A percentile compares a stretch with the other conserved stretches of the same genome.
These are phyloP conservation scores for Drosophila bocqueti DNA, from an alignment of 1,140 invertebrate species.

Conservation along the genomic window DNA sequence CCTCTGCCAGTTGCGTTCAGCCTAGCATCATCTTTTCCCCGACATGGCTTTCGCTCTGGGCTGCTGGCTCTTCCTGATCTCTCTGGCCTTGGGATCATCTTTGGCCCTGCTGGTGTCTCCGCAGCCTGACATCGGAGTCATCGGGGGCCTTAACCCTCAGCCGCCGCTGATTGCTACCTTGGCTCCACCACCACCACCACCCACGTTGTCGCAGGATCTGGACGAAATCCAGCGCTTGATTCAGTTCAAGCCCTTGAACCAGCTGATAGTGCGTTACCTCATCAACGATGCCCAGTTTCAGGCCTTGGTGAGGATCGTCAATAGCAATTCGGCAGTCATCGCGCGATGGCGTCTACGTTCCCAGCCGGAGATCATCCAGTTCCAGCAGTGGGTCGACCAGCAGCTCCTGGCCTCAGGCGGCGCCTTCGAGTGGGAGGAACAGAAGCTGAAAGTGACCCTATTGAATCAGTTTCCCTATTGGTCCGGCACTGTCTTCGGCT, in stretches of 20 bases:
- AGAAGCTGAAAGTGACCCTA: conserved; percentile 55
- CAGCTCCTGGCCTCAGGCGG: conserved; percentile 63
- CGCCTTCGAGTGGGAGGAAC: conserved; percentile 62
- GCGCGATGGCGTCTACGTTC: conserved; percentile 64
- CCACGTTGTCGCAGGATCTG: conserved; percentile 66
- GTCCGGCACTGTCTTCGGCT: conserved; percentile 70
- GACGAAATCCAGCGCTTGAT: conserved; percentile 61
- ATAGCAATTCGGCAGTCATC: conserved; percentile 61
- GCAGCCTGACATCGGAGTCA: background rate
- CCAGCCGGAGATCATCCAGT: conserved; percentile 70
- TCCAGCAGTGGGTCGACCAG: conserved; percentile 66
- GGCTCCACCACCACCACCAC: conserved; percentile 43
- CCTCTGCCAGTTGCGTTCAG: background rate
- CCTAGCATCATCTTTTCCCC: conserved; percentile 24
- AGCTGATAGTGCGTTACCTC: conserved; percentile 68
- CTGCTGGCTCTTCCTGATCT: conserved; percentile 36
- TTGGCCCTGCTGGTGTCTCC: conserved; percentile 14
- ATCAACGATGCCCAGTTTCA: conserved; percentile 80
- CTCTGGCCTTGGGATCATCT: conserved; percentile 24
- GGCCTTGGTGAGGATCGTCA: conserved; percentile 67
- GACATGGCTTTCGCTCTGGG: conserved; percentile 27
- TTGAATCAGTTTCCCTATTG: conserved; percentile 71
- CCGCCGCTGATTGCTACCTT: conserved; percentile 8
- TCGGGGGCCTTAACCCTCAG: background rate
- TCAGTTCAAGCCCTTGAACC: conserved; percentile 64